Conservation (phyloP, 2,113 vertebrate genomes). For the Cheilinus undulatus region DNA sequence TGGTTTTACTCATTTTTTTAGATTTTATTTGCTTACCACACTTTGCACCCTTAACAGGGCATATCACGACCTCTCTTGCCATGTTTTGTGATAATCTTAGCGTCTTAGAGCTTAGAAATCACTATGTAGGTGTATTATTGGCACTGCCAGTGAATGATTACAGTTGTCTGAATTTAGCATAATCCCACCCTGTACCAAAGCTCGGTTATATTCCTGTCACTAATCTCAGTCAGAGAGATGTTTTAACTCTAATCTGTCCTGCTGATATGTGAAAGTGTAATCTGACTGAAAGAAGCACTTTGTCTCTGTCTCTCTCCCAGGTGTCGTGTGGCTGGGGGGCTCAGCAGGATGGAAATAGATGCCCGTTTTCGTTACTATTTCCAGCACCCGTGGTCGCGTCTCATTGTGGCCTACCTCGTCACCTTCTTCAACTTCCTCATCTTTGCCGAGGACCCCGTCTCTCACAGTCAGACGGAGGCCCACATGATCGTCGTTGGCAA, state of each 20-base stretch:
- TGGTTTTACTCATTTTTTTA: neutral
- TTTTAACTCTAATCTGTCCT: conserved; percentile 55
- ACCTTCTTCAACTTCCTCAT: conserved; percentile 98
- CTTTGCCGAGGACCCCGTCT: conserved; percentile 97
- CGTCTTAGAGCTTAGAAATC: neutral
- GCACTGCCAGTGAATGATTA: conserved; percentile 1
- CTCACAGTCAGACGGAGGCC: conserved; percentile 97
- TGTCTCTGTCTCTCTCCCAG: conserved; percentile 65
- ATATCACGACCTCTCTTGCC: neutral
- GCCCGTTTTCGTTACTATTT: conserved; percentile 97
- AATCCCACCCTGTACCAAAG: conserved; percentile 57
- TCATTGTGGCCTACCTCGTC: conserved; percentile 96
- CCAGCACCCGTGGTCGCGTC: conserved; percentile 97
- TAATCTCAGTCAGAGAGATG: conserved; percentile 60
- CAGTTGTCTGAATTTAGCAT: conserved; percentile 46
- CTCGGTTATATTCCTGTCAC: conserved; percentile 40
- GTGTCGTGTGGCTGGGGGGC: conserved; percentile 70
- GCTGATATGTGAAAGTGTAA: conserved; percentile 49
- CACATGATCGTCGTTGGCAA: conserved; percentile 97
- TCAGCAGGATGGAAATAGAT: conserved; percentile 89
- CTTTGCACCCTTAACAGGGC: neutral
- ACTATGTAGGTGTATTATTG: conserved; percentile 10
- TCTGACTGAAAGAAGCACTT: conserved; percentile 51
- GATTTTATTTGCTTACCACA: neutral
- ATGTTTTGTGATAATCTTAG: conserved; percentile 1